phyloP scores from a whole-genome alignment of 2,888 invertebrate genomes.

The Protodeltote pygarga region DNA sequence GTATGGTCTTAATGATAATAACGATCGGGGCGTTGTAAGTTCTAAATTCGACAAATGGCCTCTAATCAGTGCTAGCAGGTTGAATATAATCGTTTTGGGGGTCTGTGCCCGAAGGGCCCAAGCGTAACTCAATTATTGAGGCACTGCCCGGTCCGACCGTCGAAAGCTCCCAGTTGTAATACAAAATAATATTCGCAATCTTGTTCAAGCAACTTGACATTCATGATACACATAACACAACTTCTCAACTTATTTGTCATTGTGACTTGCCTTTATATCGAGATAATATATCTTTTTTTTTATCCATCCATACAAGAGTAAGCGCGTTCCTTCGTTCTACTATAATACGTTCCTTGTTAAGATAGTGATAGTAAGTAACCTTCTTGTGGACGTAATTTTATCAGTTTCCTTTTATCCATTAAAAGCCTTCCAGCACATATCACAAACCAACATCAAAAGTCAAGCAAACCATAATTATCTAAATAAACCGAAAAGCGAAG shows the following conservation, averaged over 20 bases:
- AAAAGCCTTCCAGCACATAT: constrained; percentile 18
- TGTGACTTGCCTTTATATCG: neutral
- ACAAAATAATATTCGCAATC: neutral
- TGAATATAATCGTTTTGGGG: constrained; percentile 9
- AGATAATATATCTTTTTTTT: neutral
- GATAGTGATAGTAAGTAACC: too few relatives aligned
- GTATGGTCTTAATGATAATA: neutral
- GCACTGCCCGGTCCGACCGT: neutral
- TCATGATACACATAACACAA: neutral
- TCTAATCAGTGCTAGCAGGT: neutral
- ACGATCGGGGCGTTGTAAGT: neutral
- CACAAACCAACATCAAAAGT: constrained; percentile 35
- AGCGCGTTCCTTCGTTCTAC: too few relatives aligned
- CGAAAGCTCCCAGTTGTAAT: neutral
- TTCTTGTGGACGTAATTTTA: too few relatives aligned
- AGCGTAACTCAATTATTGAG: constrained; percentile 13
- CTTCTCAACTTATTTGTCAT: neutral
- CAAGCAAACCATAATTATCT: constrained; percentile 37
- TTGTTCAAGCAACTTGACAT: neutral
- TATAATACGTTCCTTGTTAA: too few relatives aligned
- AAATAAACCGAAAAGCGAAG: constrained; percentile 40
- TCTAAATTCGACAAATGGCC: neutral
- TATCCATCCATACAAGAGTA: neutral
- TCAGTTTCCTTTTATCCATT: too few relatives aligned
- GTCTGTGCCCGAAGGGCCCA: neutral